Conservation (phyloP, 2,113 vertebrate species). For the Dicaeum eximium region DNA sequence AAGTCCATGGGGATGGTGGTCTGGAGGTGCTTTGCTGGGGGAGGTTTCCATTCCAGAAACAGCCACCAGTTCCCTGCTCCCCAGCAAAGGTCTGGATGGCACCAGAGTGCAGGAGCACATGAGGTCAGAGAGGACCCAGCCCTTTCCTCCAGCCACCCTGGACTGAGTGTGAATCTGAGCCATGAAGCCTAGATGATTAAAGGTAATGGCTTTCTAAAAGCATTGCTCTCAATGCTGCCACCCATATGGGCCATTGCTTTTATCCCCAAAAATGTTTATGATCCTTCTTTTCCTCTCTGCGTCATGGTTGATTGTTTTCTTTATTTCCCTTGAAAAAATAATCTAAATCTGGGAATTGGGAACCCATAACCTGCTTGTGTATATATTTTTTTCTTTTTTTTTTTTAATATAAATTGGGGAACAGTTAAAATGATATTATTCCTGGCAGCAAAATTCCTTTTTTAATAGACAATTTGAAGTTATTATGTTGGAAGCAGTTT, state of each 20-base stretch:
- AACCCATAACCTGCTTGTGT: background rate
- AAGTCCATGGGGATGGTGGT: background rate
- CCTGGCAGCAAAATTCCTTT: background rate
- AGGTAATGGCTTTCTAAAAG: background rate
- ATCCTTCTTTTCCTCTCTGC: background rate
- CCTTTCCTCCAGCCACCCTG: background rate
- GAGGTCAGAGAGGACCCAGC: background rate
- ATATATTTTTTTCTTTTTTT: background rate
- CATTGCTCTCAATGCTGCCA: background rate
- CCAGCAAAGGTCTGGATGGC: background rate
- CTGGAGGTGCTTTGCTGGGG: background rate
- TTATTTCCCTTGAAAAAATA: constrained; percentile 31
- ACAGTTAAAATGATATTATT: constrained; percentile 9
- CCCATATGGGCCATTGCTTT: background rate
- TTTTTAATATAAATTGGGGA: background rate
- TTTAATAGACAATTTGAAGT: background rate
- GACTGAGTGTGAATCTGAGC: background rate
- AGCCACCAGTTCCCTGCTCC: accelerated
- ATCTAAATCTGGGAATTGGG: background rate
- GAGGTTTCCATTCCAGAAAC: background rate
- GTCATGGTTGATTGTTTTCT: background rate
- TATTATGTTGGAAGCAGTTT: background rate
- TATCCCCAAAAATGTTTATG: background rate
- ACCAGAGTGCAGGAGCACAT: background rate
- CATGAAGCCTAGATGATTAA: background rate